These are phyloP conservation scores for Drosophila virilis DNA, from an alignment of 1,140 invertebrate genomes.

Conservation along the genomic window DNA sequence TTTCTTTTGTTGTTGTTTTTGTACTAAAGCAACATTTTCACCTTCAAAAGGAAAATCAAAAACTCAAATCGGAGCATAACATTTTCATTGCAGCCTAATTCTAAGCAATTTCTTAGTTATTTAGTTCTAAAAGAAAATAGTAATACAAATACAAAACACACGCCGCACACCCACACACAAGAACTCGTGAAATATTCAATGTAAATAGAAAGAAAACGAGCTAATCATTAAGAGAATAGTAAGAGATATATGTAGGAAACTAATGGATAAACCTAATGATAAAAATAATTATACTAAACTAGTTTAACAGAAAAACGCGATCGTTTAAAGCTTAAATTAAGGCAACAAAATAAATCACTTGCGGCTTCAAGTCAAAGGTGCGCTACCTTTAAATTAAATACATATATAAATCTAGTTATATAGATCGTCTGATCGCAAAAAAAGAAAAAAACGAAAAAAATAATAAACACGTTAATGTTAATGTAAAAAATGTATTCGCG, in stretches of 20 bases:
- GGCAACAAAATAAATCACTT: slow-evolving; percentile 52
- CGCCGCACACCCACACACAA: slow-evolving; percentile 15
- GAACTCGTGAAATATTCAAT: slow-evolving; percentile 52
- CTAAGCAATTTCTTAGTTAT: slow-evolving; percentile 71
- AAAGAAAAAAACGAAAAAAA: not conserved
- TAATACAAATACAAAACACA: slow-evolving; percentile 27
- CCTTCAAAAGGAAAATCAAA: slow-evolving; percentile 10
- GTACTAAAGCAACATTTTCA: slow-evolving; percentile 12
- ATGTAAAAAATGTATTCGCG: slow-evolving; percentile 35
- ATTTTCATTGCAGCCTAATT: slow-evolving; percentile 43
- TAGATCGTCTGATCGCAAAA: slow-evolving; percentile 31
- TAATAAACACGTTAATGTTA: slow-evolving; percentile 23
- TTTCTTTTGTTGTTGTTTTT: slow-evolving; percentile 33
- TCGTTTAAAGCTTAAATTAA: slow-evolving; percentile 24
- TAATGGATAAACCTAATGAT: slow-evolving; percentile 35
- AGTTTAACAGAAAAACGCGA: slow-evolving; percentile 40
- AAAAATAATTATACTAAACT: slow-evolving; percentile 34
- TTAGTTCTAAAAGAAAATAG: slow-evolving; percentile 60
- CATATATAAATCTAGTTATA: slow-evolving; percentile 37
- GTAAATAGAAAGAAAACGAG: slow-evolving; percentile 58
- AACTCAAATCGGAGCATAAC: slow-evolving; percentile 13
- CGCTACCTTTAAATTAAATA: slow-evolving; percentile 47
- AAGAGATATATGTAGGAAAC: slow-evolving; percentile 29
- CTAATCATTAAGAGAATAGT: slow-evolving; percentile 29
- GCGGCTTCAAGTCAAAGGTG: slow-evolving; percentile 68